Evolutionary conservation across 2,888 invertebrate species (phyloP).

Genomic region (Strigamia transsilvanica): DNA sequence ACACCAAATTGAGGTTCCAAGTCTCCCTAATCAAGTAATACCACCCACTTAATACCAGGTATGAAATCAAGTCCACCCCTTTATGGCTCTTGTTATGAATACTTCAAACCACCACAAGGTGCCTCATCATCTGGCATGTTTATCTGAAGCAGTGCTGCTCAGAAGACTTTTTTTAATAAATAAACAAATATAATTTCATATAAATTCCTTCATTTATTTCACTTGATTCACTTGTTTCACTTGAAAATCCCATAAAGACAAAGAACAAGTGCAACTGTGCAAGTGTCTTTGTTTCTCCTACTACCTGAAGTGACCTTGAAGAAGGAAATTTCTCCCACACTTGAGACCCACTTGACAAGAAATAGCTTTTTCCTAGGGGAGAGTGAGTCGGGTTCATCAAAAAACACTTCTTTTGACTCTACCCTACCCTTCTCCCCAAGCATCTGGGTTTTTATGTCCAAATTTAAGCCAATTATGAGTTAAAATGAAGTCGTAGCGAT

Average conservation of each 20-base stretch:
- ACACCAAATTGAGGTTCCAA: neutral
- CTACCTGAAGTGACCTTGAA: slow-evolving; percentile 17
- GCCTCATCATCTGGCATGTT: slow-evolving; percentile 28
- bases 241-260: neutral
- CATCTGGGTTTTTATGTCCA: neutral
- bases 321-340: slow-evolving; percentile 26
- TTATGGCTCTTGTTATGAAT: slow-evolving; percentile 20
- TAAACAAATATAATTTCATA: too few relatives aligned
- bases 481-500: too few relatives aligned
- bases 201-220: too few relatives aligned
- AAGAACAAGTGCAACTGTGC: neutral
- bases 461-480: neutral
- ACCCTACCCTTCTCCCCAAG: neutral
- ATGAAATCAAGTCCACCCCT: slow-evolving; percentile 27
- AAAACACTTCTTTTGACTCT: neutral
- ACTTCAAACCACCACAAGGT: slow-evolving; percentile 11
- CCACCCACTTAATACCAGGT: slow-evolving; percentile 11
- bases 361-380: slow-evolving; percentile 28
- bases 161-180: neutral
- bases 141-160: neutral
- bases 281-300: neutral
- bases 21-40: neutral
- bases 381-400: slow-evolving; percentile 3
- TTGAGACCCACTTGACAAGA: slow-evolving; percentile 38
- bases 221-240: neutral